Conservation (phyloP, 2,797 vertebrate species). For the Siniperca obscura region DNA sequence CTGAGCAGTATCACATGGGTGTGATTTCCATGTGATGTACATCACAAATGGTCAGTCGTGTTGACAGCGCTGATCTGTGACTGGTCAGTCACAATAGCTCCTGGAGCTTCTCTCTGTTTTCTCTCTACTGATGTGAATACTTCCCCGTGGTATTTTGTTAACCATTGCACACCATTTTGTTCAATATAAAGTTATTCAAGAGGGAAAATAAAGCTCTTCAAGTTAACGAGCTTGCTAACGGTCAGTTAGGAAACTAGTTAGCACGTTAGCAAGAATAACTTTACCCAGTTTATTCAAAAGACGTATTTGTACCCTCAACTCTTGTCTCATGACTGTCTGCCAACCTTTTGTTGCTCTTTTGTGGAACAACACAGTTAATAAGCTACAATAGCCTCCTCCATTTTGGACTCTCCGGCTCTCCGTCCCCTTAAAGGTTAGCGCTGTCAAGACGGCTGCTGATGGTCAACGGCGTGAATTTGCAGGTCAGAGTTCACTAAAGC, state of each 20-base stretch:
- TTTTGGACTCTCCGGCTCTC: too few relatives aligned
- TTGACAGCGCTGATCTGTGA: too few relatives aligned
- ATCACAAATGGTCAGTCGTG: too few relatives aligned
- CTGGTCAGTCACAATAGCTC: neutral
- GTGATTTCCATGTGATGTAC: neutral
- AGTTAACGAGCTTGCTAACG: neutral
- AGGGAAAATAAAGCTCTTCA: neutral
- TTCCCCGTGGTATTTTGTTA: neutral
- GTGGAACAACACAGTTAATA: too few relatives aligned
- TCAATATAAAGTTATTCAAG: neutral
- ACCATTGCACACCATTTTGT: neutral
- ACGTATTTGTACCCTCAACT: neutral
- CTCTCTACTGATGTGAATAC: neutral
- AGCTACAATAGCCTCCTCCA: too few relatives aligned
- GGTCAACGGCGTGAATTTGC: too few relatives aligned
- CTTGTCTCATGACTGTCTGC: neutral
- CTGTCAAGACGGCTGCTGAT: neutral
- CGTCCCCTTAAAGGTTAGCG: too few relatives aligned
- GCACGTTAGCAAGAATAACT: neutral
- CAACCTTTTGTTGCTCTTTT: neutral
- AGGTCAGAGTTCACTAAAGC: neutral
- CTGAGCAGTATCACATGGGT: constrained; percentile 1
- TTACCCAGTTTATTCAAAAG: neutral
- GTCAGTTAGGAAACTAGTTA: neutral
- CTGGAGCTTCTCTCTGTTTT: neutral